Percentiles rank a stretch among this genome's conserved stretches.
Evolutionary conservation across 2,113 vertebrate species (phyloP).

Genomic region (Chroicocephalus ridibundus): DNA sequence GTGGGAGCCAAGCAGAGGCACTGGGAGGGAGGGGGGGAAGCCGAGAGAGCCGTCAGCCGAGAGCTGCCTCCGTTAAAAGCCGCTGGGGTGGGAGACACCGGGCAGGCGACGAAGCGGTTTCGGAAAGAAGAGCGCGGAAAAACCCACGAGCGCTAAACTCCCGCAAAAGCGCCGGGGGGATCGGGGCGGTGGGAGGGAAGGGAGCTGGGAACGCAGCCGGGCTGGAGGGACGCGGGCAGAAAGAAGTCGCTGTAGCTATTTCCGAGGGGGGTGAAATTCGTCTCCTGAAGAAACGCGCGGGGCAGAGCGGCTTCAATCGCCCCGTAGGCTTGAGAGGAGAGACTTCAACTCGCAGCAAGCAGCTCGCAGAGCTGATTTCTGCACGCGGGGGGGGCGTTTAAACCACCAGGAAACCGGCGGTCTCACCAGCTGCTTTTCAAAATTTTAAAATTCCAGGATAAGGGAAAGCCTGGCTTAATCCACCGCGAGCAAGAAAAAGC

Average conservation of each 20-base stretch:
- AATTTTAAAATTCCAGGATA: background rate
- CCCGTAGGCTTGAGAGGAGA: rapidly evolving
- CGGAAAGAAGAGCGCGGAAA: background rate
- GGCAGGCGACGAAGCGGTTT: rapidly evolving
- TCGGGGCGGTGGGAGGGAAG: rapidly evolving
- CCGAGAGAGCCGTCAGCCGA: background rate
- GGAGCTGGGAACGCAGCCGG: background rate
- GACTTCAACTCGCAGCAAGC: rapidly evolving
- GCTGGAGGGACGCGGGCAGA: background rate
- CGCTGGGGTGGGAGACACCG: rapidly evolving
- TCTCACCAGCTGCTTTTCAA: background rate
- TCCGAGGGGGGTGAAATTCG: background rate
- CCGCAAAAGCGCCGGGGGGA: rapidly evolving
- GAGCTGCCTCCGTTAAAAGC: background rate
- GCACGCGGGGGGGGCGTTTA: rapidly evolving
- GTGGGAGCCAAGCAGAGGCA: conserved; percentile 80
- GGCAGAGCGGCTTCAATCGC: rapidly evolving
- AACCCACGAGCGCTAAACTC: background rate
- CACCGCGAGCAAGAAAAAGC: background rate
- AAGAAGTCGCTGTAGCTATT: rapidly evolving
- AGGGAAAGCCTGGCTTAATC: background rate
- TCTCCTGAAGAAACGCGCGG: background rate
- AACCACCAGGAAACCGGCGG: background rate
- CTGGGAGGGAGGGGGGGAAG: background rate
- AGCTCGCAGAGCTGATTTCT: background rate